Percentiles rank a stretch among this genome's conserved stretches.
Evolutionary conservation across 2,113 vertebrate genomes (phyloP).

Genomic region (Alexandromys fortis): DNA sequence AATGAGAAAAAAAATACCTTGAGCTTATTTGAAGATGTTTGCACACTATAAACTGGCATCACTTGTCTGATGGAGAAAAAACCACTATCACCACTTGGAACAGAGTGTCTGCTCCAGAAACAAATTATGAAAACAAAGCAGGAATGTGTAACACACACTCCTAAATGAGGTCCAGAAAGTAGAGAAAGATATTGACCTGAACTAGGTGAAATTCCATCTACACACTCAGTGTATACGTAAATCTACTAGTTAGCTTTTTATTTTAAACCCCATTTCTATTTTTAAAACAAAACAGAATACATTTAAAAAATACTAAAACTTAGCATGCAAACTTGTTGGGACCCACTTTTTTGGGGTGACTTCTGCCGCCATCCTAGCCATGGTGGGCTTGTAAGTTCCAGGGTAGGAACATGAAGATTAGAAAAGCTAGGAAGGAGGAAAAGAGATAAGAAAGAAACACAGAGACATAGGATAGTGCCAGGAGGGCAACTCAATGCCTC

Average conservation of each 20-base stretch:
- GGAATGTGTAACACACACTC: background rate
- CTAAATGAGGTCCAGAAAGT: background rate
- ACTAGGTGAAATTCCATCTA: background rate
- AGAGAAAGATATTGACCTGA: background rate
- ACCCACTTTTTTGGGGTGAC: too few species aligned
- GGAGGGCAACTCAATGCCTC: too few species aligned
- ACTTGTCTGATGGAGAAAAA: background rate
- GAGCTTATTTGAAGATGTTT: slow-evolving; percentile 1
- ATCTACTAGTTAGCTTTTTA: background rate
- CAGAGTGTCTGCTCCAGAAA: background rate
- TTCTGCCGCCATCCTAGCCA: too few species aligned
- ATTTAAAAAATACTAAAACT: background rate
- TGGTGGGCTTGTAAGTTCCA: too few species aligned
- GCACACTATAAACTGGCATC: background rate
- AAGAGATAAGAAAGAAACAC: too few species aligned
- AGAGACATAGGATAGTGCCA: too few species aligned
- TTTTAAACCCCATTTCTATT: background rate
- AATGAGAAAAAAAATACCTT: background rate
- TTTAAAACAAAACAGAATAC: slow-evolving; percentile 35
- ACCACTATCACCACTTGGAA: background rate
- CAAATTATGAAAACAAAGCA: background rate
- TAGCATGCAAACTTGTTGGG: background rate
- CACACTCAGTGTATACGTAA: background rate
- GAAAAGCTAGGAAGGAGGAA: too few species aligned
- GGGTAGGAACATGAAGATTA: too few species aligned